Percentiles rank a stretch among this genome's conserved stretches.
phyloP scores from a whole-genome alignment of 2,113 vertebrate species.

The Noturus placidus region DNA sequence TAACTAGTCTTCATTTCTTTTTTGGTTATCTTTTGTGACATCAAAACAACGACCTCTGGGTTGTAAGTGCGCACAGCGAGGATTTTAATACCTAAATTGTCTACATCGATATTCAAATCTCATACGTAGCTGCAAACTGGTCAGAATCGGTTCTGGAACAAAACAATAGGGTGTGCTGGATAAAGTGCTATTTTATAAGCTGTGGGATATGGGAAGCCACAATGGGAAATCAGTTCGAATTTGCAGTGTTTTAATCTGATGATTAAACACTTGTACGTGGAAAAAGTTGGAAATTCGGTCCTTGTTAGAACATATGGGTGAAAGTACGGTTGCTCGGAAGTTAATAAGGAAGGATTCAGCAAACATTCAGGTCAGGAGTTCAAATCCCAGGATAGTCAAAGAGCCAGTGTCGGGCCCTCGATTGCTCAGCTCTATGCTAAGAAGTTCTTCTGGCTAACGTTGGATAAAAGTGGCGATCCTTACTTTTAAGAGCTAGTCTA shows the following conservation, averaged over 20 bases:
- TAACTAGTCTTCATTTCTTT: not conserved
- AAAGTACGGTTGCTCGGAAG: not conserved
- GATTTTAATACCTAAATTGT: not conserved
- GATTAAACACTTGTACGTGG: too few relatives aligned
- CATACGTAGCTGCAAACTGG: not conserved
- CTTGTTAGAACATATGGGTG: not conserved
- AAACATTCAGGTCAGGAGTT: not conserved
- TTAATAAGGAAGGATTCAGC: not conserved
- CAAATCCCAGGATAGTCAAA: not conserved
- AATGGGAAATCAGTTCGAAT: too few relatives aligned
- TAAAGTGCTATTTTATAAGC: not conserved
- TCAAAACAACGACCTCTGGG: not conserved
- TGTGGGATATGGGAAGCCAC: not conserved
- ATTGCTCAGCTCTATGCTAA: too few relatives aligned
- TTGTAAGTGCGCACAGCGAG: not conserved
- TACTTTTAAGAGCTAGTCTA: not conserved
- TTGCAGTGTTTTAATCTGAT: too few relatives aligned
- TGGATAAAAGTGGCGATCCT: not conserved
- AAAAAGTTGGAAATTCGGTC: not conserved
- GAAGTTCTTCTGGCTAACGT: too few relatives aligned
- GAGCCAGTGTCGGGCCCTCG: not conserved
- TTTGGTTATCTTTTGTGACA: not conserved
- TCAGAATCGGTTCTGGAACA: not conserved
- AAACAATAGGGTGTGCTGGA: not conserved
- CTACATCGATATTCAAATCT: too few relatives aligned